Evolutionary conservation across 2,888 invertebrate genomes (phyloP).

Genomic region (Trissolcus brochymenae): DNA sequence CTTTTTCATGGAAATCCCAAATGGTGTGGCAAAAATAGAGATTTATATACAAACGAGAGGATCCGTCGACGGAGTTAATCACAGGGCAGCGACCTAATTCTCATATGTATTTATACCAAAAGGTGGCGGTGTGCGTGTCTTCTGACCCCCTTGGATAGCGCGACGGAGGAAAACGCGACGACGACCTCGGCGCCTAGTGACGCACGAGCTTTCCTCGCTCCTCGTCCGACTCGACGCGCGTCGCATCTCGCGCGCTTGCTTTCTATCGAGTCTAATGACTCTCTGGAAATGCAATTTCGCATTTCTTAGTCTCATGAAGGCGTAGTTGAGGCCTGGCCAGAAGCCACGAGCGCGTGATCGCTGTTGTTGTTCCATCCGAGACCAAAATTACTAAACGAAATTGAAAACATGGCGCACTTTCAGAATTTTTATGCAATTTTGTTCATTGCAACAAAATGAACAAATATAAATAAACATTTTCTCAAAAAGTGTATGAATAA

Average conservation of each 20-base stretch:
- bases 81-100: conserved; percentile 66
- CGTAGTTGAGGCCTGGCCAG: conserved; percentile 43
- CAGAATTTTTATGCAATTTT: neutral
- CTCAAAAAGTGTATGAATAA: too few relatives aligned
- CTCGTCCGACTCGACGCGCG: neutral
- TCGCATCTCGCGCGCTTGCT: conserved; percentile 20
- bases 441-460: neutral
- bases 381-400: conserved; percentile 34
- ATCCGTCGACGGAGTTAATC: conserved; percentile 46
- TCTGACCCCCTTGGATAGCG: conserved; percentile 62
- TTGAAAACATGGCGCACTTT: conserved; percentile 9
- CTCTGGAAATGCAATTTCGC: conserved; percentile 58
- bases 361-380: conserved; percentile 45
- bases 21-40: conserved; percentile 35
- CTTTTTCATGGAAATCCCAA: conserved; percentile 5
- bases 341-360: conserved; percentile 37
- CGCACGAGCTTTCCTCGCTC: conserved; percentile 61
- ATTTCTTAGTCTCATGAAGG: conserved; percentile 44
- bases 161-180: conserved; percentile 35
- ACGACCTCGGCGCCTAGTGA: conserved; percentile 61
- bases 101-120: conserved; percentile 71
- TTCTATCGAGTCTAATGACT: conserved; percentile 57
- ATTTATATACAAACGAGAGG: conserved; percentile 48
- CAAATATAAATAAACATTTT: too few relatives aligned
- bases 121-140: conserved; percentile 58